phyloP scores from a whole-genome alignment of 2,888 invertebrate species.

The Aelia acuminata region DNA sequence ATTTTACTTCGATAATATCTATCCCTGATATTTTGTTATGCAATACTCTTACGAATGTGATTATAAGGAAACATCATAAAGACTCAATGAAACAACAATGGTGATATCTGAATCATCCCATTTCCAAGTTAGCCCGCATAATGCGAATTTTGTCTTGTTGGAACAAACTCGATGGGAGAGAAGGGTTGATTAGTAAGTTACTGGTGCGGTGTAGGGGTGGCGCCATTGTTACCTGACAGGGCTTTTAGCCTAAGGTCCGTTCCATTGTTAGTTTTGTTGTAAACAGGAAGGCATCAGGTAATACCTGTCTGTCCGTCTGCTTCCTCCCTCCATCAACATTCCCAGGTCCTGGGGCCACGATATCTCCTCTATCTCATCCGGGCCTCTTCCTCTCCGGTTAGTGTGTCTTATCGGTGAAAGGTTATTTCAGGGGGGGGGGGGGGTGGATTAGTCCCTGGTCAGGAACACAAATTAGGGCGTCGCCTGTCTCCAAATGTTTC shows the following conservation, averaged over 20 bases:
- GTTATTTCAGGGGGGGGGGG: not conserved
- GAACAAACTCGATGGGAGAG: not conserved
- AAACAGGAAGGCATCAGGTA: conserved; percentile 33
- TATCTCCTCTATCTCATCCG: not conserved
- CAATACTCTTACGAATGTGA: not conserved
- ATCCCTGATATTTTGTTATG: too few relatives aligned
- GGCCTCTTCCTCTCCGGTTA: not conserved
- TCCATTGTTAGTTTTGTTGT: not conserved
- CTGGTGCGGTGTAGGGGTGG: not conserved
- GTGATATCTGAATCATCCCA: not conserved
- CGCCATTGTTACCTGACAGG: not conserved
- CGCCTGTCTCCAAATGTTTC: not conserved
- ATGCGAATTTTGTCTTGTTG: not conserved
- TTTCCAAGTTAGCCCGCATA: not conserved
- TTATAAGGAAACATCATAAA: not conserved
- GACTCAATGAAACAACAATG: not conserved
- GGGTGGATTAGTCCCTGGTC: not conserved
- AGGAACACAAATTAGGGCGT: not conserved
- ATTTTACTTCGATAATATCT: too few relatives aligned
- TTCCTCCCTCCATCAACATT: not conserved
- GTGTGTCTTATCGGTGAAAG: conserved; percentile 3
- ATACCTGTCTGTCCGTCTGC: conserved; percentile 20
- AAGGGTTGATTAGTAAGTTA: not conserved
- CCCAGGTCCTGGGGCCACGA: not conserved
- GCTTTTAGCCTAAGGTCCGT: not conserved